These are phyloP conservation scores for Peromyscus nudipes DNA, from an alignment of 2,797 vertebrate genomes.

Conservation along the genomic window DNA sequence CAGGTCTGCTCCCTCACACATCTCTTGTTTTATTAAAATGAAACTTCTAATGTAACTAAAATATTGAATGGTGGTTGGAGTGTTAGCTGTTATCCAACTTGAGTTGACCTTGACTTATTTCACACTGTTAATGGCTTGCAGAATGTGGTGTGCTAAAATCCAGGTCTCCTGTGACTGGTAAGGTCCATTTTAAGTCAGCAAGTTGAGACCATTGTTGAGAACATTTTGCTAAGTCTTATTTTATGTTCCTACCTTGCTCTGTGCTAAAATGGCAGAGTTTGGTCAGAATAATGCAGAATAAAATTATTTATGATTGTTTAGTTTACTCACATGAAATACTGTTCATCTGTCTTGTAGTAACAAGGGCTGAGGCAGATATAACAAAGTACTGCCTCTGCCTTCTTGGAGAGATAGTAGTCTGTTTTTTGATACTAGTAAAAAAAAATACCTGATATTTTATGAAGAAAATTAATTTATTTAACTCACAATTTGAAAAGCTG, in stretches of 20 bases:
- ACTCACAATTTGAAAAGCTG: not conserved
- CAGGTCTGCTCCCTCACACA: not conserved
- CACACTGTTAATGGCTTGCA: not conserved
- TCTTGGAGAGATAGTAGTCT: not conserved
- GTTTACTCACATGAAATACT: too few relatives aligned
- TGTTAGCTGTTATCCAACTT: slow-evolving; percentile 19
- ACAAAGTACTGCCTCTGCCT: not conserved
- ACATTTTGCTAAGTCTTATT: not conserved
- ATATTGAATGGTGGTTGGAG: not conserved
- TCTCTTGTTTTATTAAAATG: not conserved
- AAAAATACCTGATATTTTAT: not conserved
- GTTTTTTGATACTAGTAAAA: not conserved
- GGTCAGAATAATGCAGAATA: not conserved
- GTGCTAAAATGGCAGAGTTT: not conserved
- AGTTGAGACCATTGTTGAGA: not conserved
- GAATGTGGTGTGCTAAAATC: not conserved
- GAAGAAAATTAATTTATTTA: not conserved
- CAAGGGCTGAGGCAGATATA: too few relatives aligned
- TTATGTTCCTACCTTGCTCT: not conserved
- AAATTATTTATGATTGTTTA: not conserved
- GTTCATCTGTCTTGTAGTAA: not conserved
- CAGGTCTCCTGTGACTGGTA: not conserved
- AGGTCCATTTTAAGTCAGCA: not conserved
- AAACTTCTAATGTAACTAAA: not conserved
- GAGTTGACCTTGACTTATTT: not conserved